A percentile compares a stretch with the other conserved stretches of the same genome.
Conservation (phyloP, 1,140 invertebrate species). For the Paraescarpia echinospica region DNA sequence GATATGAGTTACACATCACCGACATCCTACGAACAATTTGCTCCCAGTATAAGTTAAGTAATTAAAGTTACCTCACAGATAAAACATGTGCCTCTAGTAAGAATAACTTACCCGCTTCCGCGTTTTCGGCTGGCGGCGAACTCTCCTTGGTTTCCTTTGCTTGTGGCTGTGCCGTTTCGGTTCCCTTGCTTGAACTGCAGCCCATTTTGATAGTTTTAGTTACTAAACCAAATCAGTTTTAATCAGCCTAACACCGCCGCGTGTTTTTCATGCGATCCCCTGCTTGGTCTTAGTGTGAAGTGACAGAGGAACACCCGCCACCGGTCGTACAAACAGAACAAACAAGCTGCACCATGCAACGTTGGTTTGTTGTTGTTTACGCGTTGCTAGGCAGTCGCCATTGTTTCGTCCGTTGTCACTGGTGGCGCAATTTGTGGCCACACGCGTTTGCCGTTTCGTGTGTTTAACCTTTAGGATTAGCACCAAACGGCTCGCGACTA, state of each 20-base stretch:
- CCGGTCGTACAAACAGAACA: neutral
- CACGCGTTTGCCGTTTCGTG: neutral
- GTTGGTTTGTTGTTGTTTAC: conserved; percentile 5
- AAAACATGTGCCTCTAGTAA: no score
- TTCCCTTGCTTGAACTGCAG: neutral
- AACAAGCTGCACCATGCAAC: neutral
- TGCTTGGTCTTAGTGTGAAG: neutral
- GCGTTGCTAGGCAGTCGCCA: neutral
- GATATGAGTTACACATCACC: neutral
- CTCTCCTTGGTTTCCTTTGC: neutral
- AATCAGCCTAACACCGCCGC: neutral
- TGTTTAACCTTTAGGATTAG: neutral
- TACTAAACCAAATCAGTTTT: neutral
- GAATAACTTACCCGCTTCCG: neutral
- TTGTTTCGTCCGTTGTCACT: neutral
- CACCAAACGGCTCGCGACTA: neutral
- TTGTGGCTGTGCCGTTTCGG: neutral
- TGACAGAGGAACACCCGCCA: neutral
- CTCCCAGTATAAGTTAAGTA: neutral
- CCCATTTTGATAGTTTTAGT: neutral
- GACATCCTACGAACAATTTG: neutral
- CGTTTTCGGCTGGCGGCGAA: no score
- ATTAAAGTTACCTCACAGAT: neutral
- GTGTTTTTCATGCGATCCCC: neutral
- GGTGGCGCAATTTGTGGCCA: neutral